These are phyloP conservation scores for Pristionchus mayeri DNA, from an alignment of 2,888 invertebrate genomes.

Conservation along the genomic window DNA sequence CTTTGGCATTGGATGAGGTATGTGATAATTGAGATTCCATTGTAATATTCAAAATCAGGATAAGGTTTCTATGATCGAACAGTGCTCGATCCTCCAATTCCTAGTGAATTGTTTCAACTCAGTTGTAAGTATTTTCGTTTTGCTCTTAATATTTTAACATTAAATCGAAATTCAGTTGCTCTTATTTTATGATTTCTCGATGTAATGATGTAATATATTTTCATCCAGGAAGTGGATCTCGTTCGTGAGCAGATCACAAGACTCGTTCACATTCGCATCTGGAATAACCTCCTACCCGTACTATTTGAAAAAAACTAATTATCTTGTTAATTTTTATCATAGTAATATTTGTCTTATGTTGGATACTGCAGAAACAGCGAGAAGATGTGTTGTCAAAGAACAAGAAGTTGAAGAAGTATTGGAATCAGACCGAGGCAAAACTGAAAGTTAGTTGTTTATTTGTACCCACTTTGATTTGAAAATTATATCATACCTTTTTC, in stretches of 20 bases:
- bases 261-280: constrained; percentile 92
- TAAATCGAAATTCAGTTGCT: constrained; percentile 93
- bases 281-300: constrained; percentile 88
- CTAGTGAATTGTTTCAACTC: constrained; percentile 97
- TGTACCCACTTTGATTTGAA: too few species aligned
- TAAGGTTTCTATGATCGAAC: constrained; percentile 81
- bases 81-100: constrained; percentile 90
- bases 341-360: not conserved
- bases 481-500: not conserved
- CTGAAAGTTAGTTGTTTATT: constrained; percentile 23
- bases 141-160: too few species aligned
- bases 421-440: constrained; percentile 52
- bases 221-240: constrained; percentile 87
- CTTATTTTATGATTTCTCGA: not conserved
- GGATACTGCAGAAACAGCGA: constrained; percentile 37
- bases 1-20: constrained; percentile 81
- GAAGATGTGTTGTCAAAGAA: constrained; percentile 42
- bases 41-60: not conserved
- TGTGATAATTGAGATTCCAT: too few species aligned
- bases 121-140: constrained; percentile 81
- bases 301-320: too few species aligned
- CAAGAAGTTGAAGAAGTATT: constrained; percentile 57
- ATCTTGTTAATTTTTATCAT: not conserved
- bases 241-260: constrained; percentile 92
- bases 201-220: not conserved